Conservation (phyloP, 2,888 invertebrate species). For the Uropetala carovei region DNA sequence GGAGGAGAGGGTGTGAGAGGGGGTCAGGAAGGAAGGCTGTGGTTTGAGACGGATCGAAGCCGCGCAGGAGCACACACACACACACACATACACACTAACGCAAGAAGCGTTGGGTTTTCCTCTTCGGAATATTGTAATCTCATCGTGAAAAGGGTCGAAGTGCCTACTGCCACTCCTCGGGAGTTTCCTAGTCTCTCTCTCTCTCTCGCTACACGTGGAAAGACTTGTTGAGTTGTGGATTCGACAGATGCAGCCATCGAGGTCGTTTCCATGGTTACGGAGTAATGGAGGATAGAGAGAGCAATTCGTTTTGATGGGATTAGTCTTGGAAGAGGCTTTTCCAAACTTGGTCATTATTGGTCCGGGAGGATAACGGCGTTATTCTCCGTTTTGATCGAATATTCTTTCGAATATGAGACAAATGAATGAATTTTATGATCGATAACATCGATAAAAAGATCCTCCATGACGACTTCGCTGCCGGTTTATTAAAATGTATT, state of each 20-base stretch:
- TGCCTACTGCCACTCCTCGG: background rate
- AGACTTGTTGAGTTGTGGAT: conserved; percentile 61
- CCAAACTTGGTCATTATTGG: conserved; percentile 1
- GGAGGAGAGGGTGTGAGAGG: background rate
- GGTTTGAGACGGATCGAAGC: conserved; percentile 48
- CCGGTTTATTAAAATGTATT: too few species aligned
- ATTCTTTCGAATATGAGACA: background rate
- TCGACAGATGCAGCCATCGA: conserved; percentile 38
- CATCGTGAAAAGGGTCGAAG: background rate
- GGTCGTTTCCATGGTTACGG: conserved; percentile 44
- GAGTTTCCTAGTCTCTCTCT: conserved; percentile 25
- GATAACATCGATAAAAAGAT: background rate
- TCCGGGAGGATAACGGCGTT: background rate
- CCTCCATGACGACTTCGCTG: too few species aligned
- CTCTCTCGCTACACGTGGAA: conserved; percentile 38
- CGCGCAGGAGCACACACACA: background rate
- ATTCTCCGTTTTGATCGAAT: background rate
- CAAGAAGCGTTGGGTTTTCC: background rate
- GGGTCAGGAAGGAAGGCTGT: background rate
- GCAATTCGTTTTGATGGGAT: conserved; percentile 32
- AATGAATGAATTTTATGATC: background rate
- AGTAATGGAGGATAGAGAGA: background rate
- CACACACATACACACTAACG: background rate
- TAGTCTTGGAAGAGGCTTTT: conserved; percentile 29
- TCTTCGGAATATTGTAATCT: conserved; percentile 43